phyloP scores from a whole-genome alignment of 2,113 vertebrate species.

The Aptenodytes forsteri region DNA sequence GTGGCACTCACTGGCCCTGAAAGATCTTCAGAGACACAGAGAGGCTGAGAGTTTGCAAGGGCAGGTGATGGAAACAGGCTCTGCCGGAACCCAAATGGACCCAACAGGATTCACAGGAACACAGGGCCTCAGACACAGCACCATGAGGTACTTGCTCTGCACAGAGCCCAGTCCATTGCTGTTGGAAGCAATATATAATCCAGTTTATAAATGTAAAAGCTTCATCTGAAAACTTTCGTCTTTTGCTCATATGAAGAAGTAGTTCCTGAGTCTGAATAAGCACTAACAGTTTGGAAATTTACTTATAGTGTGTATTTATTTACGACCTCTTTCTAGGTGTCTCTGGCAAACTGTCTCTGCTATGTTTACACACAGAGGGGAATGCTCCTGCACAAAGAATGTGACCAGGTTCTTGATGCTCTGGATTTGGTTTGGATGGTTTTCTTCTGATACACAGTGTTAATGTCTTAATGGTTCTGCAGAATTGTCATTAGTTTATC shows the following conservation, averaged over 20 bases:
- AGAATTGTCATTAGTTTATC: neutral
- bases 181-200: neutral
- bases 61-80: neutral
- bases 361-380: neutral
- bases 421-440: neutral
- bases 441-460: neutral
- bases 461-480: neutral
- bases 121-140: neutral
- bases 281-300: neutral
- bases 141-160: neutral
- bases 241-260: neutral
- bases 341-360: neutral
- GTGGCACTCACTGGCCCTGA: accelerated
- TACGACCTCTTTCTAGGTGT: neutral
- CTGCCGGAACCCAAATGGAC: neutral
- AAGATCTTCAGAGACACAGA: neutral
- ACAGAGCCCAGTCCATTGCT: neutral
- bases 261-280: neutral
- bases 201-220: neutral
- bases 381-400: neutral
- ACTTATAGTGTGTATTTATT: neutral
- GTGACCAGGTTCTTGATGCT: neutral
- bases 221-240: neutral
- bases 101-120: neutral
- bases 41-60: neutral